These are phyloP conservation scores for Hydrochoerus hydrochaeris DNA, from an alignment of 2,113 vertebrate genomes.

Conservation along the genomic window DNA sequence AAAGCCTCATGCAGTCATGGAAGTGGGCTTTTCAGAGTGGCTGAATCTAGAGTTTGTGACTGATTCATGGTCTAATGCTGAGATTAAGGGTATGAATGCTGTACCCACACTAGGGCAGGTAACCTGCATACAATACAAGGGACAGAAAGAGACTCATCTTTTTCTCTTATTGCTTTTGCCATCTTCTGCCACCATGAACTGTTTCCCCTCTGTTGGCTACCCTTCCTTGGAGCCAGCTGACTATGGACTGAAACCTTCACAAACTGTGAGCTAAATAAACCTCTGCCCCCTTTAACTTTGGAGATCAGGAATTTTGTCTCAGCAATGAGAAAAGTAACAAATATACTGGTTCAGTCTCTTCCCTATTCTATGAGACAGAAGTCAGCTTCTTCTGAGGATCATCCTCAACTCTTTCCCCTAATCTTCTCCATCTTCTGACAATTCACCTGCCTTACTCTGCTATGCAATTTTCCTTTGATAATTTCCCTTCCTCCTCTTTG, in stretches of 20 bases:
- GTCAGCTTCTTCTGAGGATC: accelerated
- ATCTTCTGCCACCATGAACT: neutral
- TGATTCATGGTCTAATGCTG: neutral
- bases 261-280: neutral
- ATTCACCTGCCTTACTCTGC: neutral
- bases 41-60: neutral
- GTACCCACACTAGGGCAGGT: neutral
- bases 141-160: neutral
- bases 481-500: neutral
- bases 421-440: neutral
- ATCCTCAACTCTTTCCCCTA: neutral
- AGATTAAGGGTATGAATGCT: neutral
- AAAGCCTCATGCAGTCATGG: neutral
- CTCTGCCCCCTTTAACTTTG: neutral
- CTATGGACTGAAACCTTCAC: neutral
- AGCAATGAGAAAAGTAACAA: neutral
- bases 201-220: neutral
- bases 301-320: neutral
- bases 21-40: neutral
- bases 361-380: accelerated
- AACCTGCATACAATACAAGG: neutral
- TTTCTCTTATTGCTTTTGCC: neutral
- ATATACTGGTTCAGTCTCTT: neutral
- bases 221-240: neutral
- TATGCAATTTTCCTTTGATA: neutral